Evolutionary conservation across 2,797 vertebrate genomes (phyloP).

Genomic region (Crocodylus rhombifer): DNA sequence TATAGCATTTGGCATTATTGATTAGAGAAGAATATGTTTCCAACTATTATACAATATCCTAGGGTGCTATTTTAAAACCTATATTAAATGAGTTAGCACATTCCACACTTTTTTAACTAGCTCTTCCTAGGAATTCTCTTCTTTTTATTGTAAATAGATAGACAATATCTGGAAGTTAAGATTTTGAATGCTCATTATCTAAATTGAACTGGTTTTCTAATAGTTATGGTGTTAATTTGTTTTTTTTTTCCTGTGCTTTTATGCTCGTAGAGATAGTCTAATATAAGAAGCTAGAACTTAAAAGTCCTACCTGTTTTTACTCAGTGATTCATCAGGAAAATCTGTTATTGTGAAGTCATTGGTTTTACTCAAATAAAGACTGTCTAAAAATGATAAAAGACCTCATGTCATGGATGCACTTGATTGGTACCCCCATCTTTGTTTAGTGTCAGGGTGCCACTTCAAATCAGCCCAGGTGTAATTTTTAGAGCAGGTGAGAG

Average conservation of each 20-base stretch:
- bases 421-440: no score
- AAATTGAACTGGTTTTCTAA: neutral
- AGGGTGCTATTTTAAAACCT: neutral
- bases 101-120: neutral
- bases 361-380: neutral
- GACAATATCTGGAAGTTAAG: slow-evolving; percentile 7
- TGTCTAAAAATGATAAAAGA: neutral
- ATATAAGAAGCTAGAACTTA: neutral
- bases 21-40: neutral
- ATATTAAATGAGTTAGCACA: neutral
- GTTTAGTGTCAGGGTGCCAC: no score
- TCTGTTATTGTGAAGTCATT: neutral
- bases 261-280: accelerated
- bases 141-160: neutral
- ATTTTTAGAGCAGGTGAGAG: no score
- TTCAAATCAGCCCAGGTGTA: no score
- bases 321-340: neutral
- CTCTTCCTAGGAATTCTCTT: neutral
- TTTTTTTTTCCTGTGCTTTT: neutral
- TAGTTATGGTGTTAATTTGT: neutral
- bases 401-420: no score
- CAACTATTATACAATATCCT: neutral
- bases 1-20: neutral
- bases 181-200: neutral
- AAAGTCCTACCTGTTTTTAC: neutral